A percentile compares a stretch with the other conserved stretches of the same genome.
These are phyloP conservation scores for Varecia variegata DNA, from an alignment of 2,797 vertebrate genomes.

Conservation along the genomic window DNA sequence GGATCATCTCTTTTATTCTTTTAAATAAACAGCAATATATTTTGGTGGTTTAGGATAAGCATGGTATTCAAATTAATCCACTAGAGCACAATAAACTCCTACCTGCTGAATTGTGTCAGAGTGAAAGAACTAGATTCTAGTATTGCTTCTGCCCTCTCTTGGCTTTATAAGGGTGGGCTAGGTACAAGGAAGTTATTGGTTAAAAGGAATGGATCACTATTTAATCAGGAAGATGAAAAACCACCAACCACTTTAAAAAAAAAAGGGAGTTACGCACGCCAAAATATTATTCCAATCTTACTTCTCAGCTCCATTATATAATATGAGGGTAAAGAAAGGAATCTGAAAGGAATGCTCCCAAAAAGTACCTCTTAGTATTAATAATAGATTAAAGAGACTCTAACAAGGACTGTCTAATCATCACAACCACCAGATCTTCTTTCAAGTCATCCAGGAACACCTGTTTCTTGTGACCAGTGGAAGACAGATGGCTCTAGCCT, in stretches of 20 bases:
- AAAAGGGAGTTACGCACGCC: not conserved
- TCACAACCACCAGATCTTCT: not conserved
- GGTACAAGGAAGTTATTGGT: not conserved
- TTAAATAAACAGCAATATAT: not conserved
- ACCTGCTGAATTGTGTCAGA: not conserved
- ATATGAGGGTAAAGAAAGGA: not conserved
- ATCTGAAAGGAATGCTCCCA: not conserved
- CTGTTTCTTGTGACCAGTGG: not conserved
- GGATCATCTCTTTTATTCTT: not conserved
- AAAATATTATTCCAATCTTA: slow-evolving; percentile 10
- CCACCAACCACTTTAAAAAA: not conserved
- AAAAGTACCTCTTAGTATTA: not conserved
- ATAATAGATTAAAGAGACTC: not conserved
- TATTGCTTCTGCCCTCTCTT: not conserved
- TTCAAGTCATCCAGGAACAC: not conserved
- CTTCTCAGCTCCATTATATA: not conserved
- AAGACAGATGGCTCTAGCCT: not conserved
- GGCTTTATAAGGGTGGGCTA: not conserved
- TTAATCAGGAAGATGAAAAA: slow-evolving; percentile 40
- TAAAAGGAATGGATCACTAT: slow-evolving; percentile 23
- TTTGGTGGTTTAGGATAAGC: not conserved
- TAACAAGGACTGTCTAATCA: not conserved
- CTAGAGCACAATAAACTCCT: not conserved
- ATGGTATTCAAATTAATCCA: not conserved
- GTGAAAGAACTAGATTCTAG: not conserved